phyloP scores from a whole-genome alignment of 2,888 invertebrate species.

The Acholoe squamosa region DNA sequence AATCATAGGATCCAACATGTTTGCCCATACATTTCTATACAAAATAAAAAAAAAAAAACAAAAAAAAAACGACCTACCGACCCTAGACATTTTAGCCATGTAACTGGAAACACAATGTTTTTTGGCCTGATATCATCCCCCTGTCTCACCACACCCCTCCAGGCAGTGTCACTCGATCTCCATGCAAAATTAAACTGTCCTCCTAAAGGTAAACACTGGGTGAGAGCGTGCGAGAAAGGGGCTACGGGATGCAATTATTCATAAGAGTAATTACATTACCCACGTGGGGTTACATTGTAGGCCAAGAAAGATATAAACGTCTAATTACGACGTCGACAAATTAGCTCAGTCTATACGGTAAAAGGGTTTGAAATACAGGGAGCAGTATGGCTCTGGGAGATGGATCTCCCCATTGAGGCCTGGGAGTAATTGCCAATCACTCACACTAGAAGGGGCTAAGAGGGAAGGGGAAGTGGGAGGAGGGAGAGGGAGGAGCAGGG shows the following conservation, averaged over 20 bases:
- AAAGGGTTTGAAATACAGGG: neutral
- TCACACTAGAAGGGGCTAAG: neutral
- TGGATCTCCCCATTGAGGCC: neutral
- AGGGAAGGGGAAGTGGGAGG: neutral
- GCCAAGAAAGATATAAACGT: conserved; percentile 7
- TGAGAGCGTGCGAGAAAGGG: neutral
- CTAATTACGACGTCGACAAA: neutral
- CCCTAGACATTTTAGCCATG: no score
- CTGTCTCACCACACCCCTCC: neutral
- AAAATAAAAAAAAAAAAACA: no score
- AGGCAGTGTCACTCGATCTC: neutral
- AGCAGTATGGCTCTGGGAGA: neutral
- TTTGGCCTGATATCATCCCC: neutral
- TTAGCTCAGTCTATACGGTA: neutral
- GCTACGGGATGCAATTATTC: conserved; percentile 25
- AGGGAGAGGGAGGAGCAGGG: neutral
- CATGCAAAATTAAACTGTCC: conserved; percentile 29
- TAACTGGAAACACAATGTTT: no score
- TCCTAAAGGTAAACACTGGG: neutral
- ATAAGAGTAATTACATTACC: conserved; percentile 15
- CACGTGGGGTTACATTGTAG: neutral
- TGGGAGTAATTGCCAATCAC: neutral
- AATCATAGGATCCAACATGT: no score
- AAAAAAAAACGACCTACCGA: no score
- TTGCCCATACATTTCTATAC: no score